A percentile compares a stretch with the other conserved stretches of the same genome.
Evolutionary conservation across 2,113 vertebrate genomes (phyloP).

Genomic region (Okapia johnstoni): DNA sequence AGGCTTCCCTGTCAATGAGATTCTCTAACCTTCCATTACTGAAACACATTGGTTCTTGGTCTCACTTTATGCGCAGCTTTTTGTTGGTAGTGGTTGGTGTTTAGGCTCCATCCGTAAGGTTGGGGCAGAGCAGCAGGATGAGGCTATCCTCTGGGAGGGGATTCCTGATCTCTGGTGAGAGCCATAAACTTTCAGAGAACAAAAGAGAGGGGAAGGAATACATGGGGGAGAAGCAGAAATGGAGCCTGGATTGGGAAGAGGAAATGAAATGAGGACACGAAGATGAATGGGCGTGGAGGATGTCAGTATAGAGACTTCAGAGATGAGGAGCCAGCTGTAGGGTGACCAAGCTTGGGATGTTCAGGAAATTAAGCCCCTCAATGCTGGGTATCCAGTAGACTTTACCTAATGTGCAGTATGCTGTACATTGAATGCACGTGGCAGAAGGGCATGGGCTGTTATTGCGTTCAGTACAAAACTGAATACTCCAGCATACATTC

Average conservation of each 20-base stretch:
- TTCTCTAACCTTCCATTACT: not conserved
- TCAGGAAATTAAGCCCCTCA: not conserved
- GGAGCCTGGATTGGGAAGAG: not conserved
- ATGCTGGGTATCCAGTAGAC: accelerated
- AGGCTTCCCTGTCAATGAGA: not conserved
- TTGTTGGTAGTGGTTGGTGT: not conserved
- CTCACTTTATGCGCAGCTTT: not conserved
- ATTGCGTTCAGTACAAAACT: not conserved
- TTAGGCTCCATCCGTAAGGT: not conserved
- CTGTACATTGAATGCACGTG: accelerated
- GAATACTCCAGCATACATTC: not conserved
- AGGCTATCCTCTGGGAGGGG: not conserved
- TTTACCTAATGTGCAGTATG: accelerated
- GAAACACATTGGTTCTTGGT: not conserved
- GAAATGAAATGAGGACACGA: not conserved
- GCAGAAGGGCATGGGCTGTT: not conserved
- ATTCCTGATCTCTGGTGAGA: no score
- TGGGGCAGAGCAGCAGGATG: not conserved
- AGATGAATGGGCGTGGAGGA: not conserved
- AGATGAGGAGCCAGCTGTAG: not conserved
- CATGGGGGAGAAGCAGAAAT: not conserved
- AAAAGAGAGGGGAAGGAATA: not conserved
- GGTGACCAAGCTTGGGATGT: not conserved
- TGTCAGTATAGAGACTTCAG: not conserved
- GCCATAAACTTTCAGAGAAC: not conserved